Evolutionary conservation across 2,113 vertebrate species (phyloP).

Genomic region (Caranx ignobilis): DNA sequence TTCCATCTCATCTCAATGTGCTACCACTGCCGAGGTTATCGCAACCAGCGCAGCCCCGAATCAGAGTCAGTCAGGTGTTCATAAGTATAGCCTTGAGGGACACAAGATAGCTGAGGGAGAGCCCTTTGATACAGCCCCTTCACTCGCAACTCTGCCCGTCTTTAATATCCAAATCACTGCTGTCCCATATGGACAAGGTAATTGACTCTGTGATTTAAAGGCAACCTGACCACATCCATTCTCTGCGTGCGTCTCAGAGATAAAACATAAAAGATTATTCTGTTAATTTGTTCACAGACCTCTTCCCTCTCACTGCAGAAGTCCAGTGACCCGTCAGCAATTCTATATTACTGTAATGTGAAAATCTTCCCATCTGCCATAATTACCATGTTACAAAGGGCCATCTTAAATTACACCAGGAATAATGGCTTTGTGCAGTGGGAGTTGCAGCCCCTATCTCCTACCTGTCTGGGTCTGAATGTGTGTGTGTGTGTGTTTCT

Average conservation of each 20-base stretch:
- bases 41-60: conserved; percentile 41
- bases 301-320: conserved; percentile 59
- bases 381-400: conserved; percentile 79
- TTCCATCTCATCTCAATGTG: conserved; percentile 60
- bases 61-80: conserved; percentile 80
- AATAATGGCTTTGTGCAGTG: conserved; percentile 71
- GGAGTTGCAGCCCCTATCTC: conserved; percentile 37
- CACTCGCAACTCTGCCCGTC: conserved; percentile 61
- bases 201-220: conserved; percentile 84
- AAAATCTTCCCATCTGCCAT: conserved; percentile 79
- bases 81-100: conserved; percentile 75
- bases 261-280: conserved; percentile 85
- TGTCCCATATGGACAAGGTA: conserved; percentile 83
- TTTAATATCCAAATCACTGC: conserved; percentile 80
- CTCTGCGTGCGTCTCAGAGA: conserved; percentile 79
- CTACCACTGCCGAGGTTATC: conserved; percentile 63
- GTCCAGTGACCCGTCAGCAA: conserved; percentile 79
- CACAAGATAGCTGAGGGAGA: conserved; percentile 40
- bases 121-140: conserved; percentile 76
- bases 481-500: conserved; percentile 19
- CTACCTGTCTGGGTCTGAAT: conserved; percentile 16
- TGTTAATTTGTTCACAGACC: conserved; percentile 79
- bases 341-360: conserved; percentile 78
- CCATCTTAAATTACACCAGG: conserved; percentile 71
- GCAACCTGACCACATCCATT: conserved; percentile 68